A percentile compares a stretch with the other conserved stretches of the same genome.
These are phyloP conservation scores for Drosophila truncata DNA, from an alignment of 1,140 invertebrate genomes.

Conservation along the genomic window DNA sequence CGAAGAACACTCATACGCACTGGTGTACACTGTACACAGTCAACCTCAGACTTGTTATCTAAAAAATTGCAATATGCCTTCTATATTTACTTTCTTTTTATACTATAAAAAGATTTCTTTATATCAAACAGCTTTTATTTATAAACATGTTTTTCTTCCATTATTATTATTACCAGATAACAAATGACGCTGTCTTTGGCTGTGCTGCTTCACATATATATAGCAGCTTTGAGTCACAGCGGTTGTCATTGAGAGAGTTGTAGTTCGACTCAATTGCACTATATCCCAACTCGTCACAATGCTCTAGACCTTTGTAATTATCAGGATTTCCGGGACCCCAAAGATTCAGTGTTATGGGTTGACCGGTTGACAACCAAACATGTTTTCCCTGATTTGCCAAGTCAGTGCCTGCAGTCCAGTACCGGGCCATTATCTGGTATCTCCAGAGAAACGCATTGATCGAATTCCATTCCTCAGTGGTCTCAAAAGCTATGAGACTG, in stretches of 20 bases:
- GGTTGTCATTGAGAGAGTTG: constrained; percentile 16
- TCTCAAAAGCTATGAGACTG: constrained; percentile 15
- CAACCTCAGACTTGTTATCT: not conserved
- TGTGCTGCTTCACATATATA: constrained; percentile 85
- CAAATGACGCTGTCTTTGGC: not conserved
- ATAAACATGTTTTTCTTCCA: not conserved
- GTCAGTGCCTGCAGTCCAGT: constrained; percentile 47
- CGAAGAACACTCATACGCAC: constrained; percentile 26
- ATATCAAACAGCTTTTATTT: not conserved
- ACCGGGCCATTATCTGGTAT: not conserved
- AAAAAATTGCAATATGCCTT: not conserved
- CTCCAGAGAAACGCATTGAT: constrained; percentile 17
- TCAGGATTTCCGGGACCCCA: constrained; percentile 32
- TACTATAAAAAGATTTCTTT: not conserved
- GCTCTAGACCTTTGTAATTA: constrained; percentile 28
- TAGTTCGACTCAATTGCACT: not conserved
- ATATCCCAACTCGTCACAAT: constrained; percentile 33
- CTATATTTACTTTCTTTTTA: not conserved
- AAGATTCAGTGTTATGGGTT: constrained; percentile 5
- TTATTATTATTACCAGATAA: not conserved
- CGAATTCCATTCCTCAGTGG: constrained; percentile 14
- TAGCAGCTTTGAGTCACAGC: not conserved
- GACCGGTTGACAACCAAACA: constrained; percentile 34
- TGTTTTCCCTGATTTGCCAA: constrained; percentile 22
- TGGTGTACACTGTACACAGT: constrained; percentile 6